Base-by-base conservation (phyloP, 2,113 vertebrate species). In the Cebidichthys violaceus region DNA sequence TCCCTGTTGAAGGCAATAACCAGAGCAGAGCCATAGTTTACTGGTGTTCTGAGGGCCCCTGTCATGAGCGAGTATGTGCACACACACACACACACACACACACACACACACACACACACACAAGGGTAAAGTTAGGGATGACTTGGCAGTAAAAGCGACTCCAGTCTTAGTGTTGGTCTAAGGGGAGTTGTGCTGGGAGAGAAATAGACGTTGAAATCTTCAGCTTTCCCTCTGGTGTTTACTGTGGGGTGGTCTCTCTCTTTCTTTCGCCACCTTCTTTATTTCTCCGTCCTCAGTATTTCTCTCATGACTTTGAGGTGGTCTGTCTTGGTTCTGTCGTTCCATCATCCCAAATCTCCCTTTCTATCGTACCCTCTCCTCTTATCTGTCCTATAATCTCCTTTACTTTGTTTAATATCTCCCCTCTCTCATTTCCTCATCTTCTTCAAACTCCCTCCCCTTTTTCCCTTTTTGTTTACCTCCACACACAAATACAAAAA, bases 1-100 rank as follows among this genome's bases (percentile, higher is more conserved):
- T 83, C 85, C 81, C 65, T n/a, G 6, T 79, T 90, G 83, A 90
- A 89, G 79, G 86, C 82, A 92, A 88, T 86, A 90, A 90, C 80
- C 79, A 83, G 61, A 83, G 84, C 20, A 9, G 60, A 81, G 87
- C 45, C 67, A 0, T 59, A 64, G 82, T 92, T 92, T 87, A 92
- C 79, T 87, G 78, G 77, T 2, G 6, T 85, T 85, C 62, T 60
- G 78, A 74, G 87, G 81, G 70, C 75, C 69, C 59, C 70, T 79
- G 82, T 87, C 83, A 84, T 73, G 77, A 82, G 79, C 50, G 14
- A 77, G 75, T 67, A 50, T 65, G 59, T 71, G 75, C 70, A 76
- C 54, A 83, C 35, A 68, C 39, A 71, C 82, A 78, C 62, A 83
- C 79, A 74, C 67, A 81, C 75, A 74, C 39, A 79, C 35, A 85